Percentiles rank a stretch among this genome's conserved stretches.
These are phyloP conservation scores for Epizoanthus rinbou DNA, from an alignment of 92 coral and sea anemone genomes.

Conservation along the genomic window DNA sequence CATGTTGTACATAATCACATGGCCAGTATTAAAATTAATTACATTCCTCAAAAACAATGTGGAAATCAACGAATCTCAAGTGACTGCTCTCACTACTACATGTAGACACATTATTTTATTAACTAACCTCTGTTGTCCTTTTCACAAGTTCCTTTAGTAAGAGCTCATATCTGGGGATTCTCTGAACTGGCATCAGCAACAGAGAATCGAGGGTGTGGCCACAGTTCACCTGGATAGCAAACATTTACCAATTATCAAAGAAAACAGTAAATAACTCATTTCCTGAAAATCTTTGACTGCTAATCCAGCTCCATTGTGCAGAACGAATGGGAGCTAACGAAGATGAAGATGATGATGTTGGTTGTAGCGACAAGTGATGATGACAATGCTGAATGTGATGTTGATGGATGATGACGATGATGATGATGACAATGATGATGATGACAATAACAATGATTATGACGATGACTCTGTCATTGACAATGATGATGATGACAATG, in stretches of 20 bases:
- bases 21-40: too few species aligned
- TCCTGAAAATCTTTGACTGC: too few species aligned
- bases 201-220: slow-evolving; percentile 82
- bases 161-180: slow-evolving; percentile 94
- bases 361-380: not conserved
- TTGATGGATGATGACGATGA: not conserved
- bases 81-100: too few species aligned
- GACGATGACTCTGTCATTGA: not conserved
- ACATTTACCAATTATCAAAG: not conserved
- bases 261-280: not conserved
- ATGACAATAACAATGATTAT: not conserved
- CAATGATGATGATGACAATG: not conserved
- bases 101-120: too few species aligned
- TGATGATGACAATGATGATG: slow-evolving; percentile 2
- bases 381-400: too few species aligned
- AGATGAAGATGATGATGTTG: too few species aligned
- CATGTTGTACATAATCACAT: not conserved
- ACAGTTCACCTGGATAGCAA: slow-evolving; percentile 62
- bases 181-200: slow-evolving; percentile 70
- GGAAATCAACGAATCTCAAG: too few species aligned
- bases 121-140: slow-evolving; percentile 77
- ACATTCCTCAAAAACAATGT: too few species aligned
- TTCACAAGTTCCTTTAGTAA: slow-evolving; percentile 93
- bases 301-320: too few species aligned
- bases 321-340: too few species aligned